Conservation (phyloP, 2,797 vertebrate species). For the Premnoplex brunnescens region DNA sequence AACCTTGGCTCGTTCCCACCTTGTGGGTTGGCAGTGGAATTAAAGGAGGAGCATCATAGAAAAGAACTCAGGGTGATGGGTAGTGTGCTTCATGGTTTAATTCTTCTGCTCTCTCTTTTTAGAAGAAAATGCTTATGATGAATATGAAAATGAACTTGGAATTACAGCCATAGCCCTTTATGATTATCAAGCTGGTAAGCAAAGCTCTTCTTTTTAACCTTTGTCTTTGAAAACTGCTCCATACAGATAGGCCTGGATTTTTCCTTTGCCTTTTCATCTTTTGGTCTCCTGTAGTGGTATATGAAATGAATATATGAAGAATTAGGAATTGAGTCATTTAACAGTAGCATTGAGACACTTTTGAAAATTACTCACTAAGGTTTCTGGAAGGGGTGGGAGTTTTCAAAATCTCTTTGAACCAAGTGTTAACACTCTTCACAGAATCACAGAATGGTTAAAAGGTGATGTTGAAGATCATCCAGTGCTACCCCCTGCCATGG, state of each 20-base stretch:
- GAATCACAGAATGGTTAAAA: not conserved
- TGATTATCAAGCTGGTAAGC: conserved; percentile 96
- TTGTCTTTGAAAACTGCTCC: not conserved
- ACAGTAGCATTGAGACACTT: not conserved
- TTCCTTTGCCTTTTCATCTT: not conserved
- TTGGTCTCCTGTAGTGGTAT: not conserved
- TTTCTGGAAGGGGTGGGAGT: not conserved
- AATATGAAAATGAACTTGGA: conserved; percentile 87
- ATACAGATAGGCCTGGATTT: not conserved
- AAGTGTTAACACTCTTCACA: not conserved
- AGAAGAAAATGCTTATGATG: conserved; percentile 83
- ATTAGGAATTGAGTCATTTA: not conserved
- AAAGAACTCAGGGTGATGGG: not conserved
- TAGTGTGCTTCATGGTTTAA: not conserved
- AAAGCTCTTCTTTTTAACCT: not conserved
- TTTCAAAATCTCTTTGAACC: not conserved
- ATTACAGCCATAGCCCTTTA: conserved; percentile 95
- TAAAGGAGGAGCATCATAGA: not conserved
- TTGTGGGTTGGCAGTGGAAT: not conserved
- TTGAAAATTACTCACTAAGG: accelerated
- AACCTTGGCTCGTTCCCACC: not conserved
- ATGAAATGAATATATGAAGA: not conserved
- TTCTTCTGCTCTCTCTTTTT: not conserved
- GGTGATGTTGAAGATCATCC: not conserved
- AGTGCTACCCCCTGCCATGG: not conserved